Evolutionary conservation across 2,888 invertebrate genomes (phyloP).

Genomic region (Lottia scabra): DNA sequence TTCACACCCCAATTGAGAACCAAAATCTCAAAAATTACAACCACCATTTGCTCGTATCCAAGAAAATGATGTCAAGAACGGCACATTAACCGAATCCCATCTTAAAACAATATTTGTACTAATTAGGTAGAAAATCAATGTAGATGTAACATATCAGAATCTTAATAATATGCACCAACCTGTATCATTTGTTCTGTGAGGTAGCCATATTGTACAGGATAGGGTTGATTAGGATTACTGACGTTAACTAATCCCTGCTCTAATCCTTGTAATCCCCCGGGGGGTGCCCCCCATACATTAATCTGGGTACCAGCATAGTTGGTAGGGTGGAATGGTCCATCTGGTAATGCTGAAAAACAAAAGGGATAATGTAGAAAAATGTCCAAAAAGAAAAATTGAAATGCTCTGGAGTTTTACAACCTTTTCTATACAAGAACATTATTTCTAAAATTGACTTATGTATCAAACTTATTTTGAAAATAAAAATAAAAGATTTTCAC

Average conservation of each 20-base stretch:
- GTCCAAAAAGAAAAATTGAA: slow-evolving; percentile 3
- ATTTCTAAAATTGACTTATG: too few species aligned
- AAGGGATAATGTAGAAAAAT: slow-evolving; percentile 24
- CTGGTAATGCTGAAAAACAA: slow-evolving; percentile 56
- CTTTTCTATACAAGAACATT: too few species aligned
- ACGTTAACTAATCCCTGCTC: slow-evolving; percentile 40
- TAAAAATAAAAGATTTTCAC: too few species aligned
- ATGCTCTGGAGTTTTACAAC: background rate
- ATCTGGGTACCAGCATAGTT: slow-evolving; percentile 70
- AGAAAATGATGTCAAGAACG: too few species aligned
- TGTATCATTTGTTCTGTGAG: slow-evolving; percentile 67
- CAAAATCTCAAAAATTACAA: too few species aligned
- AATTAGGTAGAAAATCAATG: too few species aligned
- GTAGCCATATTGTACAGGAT: slow-evolving; percentile 64
- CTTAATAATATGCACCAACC: slow-evolving; percentile 26
- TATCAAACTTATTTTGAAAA: too few species aligned
- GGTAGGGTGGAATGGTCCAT: slow-evolving; percentile 67
- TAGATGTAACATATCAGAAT: too few species aligned
- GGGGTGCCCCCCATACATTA: slow-evolving; percentile 68
- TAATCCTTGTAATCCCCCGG: slow-evolving; percentile 44
- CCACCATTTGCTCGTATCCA: too few species aligned
- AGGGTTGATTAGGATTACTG: slow-evolving; percentile 43
- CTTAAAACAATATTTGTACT: too few species aligned
- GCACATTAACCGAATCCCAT: too few species aligned
- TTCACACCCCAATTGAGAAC: too few species aligned